Evolutionary conservation across 2,888 invertebrate species (phyloP).

Genomic region (Silvanus unidentatus): DNA sequence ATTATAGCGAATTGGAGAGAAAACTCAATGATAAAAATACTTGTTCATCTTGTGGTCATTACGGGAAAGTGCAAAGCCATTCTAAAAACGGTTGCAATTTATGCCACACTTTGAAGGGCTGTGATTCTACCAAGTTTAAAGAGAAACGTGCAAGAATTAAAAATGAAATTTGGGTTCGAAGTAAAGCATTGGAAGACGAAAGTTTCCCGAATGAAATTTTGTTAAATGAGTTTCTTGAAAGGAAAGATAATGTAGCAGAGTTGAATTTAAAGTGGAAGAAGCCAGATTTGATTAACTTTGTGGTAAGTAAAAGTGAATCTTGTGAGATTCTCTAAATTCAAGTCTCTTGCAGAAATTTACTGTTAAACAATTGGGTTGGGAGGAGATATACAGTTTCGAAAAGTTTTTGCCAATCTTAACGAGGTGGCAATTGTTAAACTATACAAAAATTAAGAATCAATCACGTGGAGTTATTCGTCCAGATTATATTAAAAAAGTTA

Average conservation of each 20-base stretch:
- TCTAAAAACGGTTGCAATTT: slow-evolving; percentile 54
- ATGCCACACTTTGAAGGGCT: slow-evolving; percentile 59
- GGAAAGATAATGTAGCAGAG: slow-evolving; percentile 51
- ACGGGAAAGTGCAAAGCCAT: slow-evolving; percentile 57
- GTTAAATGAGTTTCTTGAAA: slow-evolving; percentile 65
- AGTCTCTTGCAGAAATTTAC: slow-evolving; percentile 56
- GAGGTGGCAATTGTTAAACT: slow-evolving; percentile 65
- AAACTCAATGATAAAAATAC: slow-evolving; percentile 54
- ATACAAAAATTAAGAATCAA: slow-evolving; percentile 18
- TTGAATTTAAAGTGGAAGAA: slow-evolving; percentile 56
- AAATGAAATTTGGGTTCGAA: slow-evolving; percentile 63
- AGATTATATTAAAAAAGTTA: slow-evolving; percentile 52
- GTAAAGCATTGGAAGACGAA: slow-evolving; percentile 57
- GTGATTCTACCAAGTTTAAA: slow-evolving; percentile 55
- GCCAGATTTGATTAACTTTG: slow-evolving; percentile 65
- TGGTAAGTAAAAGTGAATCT: slow-evolving; percentile 48
- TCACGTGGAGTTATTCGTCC: slow-evolving; percentile 44
- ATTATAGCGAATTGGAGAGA: slow-evolving; percentile 52
- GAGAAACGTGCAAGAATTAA: slow-evolving; percentile 58
- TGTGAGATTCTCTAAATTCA: neutral
- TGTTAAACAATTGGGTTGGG: slow-evolving; percentile 64
- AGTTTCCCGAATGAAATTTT: slow-evolving; percentile 68
- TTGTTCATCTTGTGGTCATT: slow-evolving; percentile 68
- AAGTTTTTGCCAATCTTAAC: slow-evolving; percentile 72
- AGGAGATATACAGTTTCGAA: slow-evolving; percentile 67